Conservation (phyloP, 2,113 vertebrate genomes). For the Calypte anna region DNA sequence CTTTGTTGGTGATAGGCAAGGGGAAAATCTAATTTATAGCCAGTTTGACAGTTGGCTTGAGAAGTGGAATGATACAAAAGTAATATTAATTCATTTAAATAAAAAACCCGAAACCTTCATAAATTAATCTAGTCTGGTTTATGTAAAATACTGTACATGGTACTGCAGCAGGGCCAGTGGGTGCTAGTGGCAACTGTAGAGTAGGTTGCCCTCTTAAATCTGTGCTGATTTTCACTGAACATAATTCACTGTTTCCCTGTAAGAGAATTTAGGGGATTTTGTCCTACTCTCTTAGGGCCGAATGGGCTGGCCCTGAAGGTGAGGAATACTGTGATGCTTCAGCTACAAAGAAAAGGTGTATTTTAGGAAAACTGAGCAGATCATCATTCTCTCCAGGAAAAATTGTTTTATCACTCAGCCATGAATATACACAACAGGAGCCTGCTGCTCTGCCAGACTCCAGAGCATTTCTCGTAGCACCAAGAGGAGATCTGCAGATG, state of each 20-base stretch:
- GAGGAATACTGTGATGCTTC: background rate
- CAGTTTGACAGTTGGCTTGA: background rate
- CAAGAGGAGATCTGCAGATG: background rate
- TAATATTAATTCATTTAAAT: background rate
- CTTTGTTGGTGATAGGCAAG: background rate
- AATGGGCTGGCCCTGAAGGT: background rate
- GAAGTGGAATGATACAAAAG: background rate
- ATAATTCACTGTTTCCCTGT: background rate
- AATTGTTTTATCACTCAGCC: background rate
- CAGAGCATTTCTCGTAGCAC: background rate
- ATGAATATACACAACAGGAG: fast-evolving
- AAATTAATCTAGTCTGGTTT: background rate
- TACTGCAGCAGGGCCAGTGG: background rate
- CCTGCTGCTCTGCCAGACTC: background rate
- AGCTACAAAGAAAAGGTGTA: background rate
- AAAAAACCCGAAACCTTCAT: background rate
- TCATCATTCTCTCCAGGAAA: background rate
- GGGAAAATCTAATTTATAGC: background rate
- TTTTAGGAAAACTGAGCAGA: background rate
- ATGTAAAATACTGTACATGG: background rate
- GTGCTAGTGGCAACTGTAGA: background rate
- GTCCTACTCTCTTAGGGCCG: background rate
- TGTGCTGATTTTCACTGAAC: background rate
- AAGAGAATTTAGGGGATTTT: background rate
- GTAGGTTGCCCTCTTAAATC: background rate